phyloP scores from a whole-genome alignment of 2,797 vertebrate species.

The Gymnoscopelus microlampas region DNA sequence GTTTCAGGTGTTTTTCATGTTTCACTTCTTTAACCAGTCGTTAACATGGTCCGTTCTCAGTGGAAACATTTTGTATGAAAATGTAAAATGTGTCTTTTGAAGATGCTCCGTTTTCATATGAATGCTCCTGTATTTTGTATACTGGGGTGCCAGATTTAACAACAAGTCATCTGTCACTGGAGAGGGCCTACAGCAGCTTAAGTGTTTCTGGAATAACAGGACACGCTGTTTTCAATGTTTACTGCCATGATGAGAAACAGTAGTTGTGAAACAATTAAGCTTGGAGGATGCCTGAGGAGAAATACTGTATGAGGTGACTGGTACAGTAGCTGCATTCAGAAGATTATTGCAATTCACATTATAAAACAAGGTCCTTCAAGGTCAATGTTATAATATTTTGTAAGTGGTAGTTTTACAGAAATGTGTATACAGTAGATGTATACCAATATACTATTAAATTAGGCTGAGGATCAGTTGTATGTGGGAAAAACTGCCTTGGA shows the following conservation, averaged over 20 bases:
- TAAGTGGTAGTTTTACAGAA: too few relatives aligned
- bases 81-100: not conserved
- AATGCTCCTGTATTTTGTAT: slow-evolving; percentile 18
- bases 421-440: too few relatives aligned
- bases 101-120: slow-evolving; percentile 26
- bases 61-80: not conserved
- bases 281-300: slow-evolving; percentile 54
- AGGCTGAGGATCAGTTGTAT: too few relatives aligned
- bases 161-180: slow-evolving; percentile 32
- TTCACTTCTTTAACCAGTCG: not conserved
- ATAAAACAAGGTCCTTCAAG: too few relatives aligned
- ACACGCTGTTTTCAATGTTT: slow-evolving; percentile 61
- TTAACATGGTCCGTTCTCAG: not conserved
- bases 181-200: slow-evolving; percentile 42
- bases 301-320: slow-evolving; percentile 29
- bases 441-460: too few relatives aligned
- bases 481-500: too few relatives aligned
- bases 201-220: slow-evolving; percentile 45
- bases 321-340: slow-evolving; percentile 33
- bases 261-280: slow-evolving; percentile 30
- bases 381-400: too few relatives aligned
- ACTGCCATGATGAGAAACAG: slow-evolving; percentile 53
- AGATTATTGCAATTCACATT: too few relatives aligned
- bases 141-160: slow-evolving; percentile 34
- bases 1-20: slow-evolving; percentile 1